Evolutionary conservation across 2,888 invertebrate genomes (phyloP).

Genomic region (Tipula confusa): DNA sequence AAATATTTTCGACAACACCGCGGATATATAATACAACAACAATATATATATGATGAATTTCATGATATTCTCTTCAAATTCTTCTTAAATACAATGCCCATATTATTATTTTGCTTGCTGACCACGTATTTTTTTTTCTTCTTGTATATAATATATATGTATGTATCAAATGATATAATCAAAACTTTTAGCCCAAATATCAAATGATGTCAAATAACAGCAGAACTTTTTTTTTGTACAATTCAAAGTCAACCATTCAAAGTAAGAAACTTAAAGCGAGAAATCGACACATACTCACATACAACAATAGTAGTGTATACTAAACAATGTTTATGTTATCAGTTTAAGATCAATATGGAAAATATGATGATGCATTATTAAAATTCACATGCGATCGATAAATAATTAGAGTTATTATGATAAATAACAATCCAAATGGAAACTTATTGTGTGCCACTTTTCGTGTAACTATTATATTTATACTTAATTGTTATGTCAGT

Average conservation of each 20-base stretch:
- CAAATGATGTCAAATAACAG: background rate
- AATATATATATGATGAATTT: background rate
- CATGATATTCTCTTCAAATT: background rate
- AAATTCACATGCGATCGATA: background rate
- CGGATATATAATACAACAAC: background rate
- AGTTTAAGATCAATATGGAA: background rate
- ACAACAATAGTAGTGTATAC: background rate
- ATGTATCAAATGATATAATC: background rate
- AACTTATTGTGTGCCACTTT: no score
- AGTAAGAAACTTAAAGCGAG: background rate
- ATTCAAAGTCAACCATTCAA: background rate
- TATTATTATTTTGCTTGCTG: background rate
- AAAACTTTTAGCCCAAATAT: background rate
- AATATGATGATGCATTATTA: background rate
- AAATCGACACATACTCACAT: background rate
- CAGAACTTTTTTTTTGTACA: background rate
- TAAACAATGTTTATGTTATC: background rate
- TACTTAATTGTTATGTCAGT: no score
- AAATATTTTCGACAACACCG: background rate
- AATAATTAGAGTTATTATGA: no score
- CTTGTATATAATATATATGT: background rate
- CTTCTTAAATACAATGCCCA: background rate
- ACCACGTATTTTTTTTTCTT: background rate
- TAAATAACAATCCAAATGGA: no score
- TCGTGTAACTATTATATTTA: no score